These are phyloP conservation scores for Tortricodes alternella DNA, from an alignment of 2,888 invertebrate genomes.

Conservation along the genomic window DNA sequence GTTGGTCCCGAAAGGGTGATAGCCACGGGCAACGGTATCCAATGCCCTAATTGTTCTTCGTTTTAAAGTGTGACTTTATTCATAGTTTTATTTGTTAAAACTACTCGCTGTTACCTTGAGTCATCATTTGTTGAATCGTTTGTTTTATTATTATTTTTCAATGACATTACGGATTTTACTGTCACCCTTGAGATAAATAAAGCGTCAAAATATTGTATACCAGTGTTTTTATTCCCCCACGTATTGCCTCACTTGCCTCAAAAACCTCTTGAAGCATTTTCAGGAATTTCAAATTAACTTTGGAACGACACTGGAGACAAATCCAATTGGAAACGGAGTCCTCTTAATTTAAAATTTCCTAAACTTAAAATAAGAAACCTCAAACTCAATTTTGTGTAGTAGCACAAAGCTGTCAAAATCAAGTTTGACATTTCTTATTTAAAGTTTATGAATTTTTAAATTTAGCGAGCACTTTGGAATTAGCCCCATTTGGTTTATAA, in stretches of 20 bases:
- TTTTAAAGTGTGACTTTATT: constrained; percentile 71
- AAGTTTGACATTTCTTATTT: too few relatives aligned
- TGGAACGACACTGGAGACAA: too few relatives aligned
- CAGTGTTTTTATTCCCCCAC: constrained; percentile 60
- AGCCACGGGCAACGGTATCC: constrained; percentile 2
- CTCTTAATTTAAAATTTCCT: too few relatives aligned
- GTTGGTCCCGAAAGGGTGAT: constrained; percentile 33
- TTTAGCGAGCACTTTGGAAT: too few relatives aligned
- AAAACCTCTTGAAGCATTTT: too few relatives aligned
- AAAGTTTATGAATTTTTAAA: too few relatives aligned
- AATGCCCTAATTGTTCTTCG: constrained; percentile 58
- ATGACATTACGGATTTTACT: constrained; percentile 79
- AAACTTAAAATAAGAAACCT: too few relatives aligned
- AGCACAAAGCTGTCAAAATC: too few relatives aligned
- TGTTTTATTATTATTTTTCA: constrained; percentile 79
- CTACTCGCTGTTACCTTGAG: constrained; percentile 80
- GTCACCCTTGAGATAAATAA: constrained; percentile 80
- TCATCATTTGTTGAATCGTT: constrained; percentile 81
- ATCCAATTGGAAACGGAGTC: too few relatives aligned
- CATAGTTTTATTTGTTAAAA: constrained; percentile 78
- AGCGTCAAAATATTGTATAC: constrained; percentile 76
- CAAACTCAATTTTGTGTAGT: too few relatives aligned
- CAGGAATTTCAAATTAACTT: too few relatives aligned
- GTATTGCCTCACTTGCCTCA: not conserved
- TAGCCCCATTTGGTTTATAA: too few relatives aligned